These are phyloP conservation scores for Astur gentilis DNA, from an alignment of 2,113 vertebrate species.

Conservation along the genomic window DNA sequence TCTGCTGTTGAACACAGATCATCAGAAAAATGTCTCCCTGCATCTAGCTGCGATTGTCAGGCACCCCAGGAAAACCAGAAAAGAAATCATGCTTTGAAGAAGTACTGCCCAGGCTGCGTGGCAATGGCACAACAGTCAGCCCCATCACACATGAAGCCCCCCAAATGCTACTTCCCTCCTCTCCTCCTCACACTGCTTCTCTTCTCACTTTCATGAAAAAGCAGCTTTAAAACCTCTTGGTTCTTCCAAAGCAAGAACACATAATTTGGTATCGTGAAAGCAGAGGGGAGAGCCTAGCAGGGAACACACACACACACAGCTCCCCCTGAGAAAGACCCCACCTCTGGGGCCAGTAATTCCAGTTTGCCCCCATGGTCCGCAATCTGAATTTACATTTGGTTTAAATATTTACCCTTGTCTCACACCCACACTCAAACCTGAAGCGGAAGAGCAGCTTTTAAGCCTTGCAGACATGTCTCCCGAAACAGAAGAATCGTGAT, in stretches of 20 bases:
- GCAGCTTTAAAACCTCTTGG: background rate
- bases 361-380: background rate
- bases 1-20: background rate
- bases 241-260: background rate
- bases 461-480: background rate
- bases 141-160: background rate
- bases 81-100: background rate
- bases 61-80: background rate
- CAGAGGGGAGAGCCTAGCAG: background rate
- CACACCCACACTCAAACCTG: background rate
- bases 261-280: fast-evolving
- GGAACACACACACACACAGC: background rate
- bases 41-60: background rate
- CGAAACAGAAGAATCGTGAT: background rate
- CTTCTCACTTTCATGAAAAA: background rate
- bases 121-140: background rate
- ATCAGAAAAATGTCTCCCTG: background rate
- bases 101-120: background rate
- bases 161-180: background rate
- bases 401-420: background rate
- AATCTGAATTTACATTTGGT: background rate
- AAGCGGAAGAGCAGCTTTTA: constrained; percentile 16
- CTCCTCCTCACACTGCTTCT: background rate
- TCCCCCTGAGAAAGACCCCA: background rate
- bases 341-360: background rate